These are phyloP conservation scores for Plebejus melissa DNA, from an alignment of 2,888 invertebrate species.

Conservation along the genomic window DNA sequence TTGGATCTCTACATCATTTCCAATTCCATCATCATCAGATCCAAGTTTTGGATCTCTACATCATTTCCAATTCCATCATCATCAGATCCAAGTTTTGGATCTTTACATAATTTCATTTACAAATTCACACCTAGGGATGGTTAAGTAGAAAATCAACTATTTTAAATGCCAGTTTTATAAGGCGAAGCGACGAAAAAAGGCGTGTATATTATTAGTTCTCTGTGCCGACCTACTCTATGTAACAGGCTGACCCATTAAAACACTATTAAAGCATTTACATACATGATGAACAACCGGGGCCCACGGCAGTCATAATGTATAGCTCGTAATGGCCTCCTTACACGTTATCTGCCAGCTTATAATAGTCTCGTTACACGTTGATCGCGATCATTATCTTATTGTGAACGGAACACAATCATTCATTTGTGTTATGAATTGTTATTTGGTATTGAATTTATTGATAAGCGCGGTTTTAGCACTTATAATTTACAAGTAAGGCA, in stretches of 20 bases:
- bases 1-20: too few species aligned
- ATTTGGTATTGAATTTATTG: background rate
- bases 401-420: slow-evolving; percentile 19
- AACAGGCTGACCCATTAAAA: slow-evolving; percentile 66
- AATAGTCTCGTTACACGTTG: slow-evolving; percentile 23
- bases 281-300: slow-evolving; percentile 63
- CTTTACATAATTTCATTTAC: too few species aligned
- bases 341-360: slow-evolving; percentile 18
- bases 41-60: too few species aligned
- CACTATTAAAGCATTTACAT: slow-evolving; percentile 69
- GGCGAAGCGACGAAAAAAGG: too few species aligned
- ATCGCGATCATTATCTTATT: slow-evolving; percentile 15
- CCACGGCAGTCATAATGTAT: slow-evolving; percentile 53
- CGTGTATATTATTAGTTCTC: slow-evolving; percentile 28
- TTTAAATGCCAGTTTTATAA: too few species aligned
- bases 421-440: slow-evolving; percentile 6
- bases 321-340: slow-evolving; percentile 17
- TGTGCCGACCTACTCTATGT: slow-evolving; percentile 36
- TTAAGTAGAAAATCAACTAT: too few species aligned
- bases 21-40: too few species aligned
- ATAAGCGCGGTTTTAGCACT: background rate
- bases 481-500: background rate
- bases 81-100: too few species aligned
- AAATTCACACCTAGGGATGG: too few species aligned
- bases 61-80: too few species aligned